phyloP scores from a whole-genome alignment of 2,888 invertebrate species.

The Deroplatys truncata region DNA sequence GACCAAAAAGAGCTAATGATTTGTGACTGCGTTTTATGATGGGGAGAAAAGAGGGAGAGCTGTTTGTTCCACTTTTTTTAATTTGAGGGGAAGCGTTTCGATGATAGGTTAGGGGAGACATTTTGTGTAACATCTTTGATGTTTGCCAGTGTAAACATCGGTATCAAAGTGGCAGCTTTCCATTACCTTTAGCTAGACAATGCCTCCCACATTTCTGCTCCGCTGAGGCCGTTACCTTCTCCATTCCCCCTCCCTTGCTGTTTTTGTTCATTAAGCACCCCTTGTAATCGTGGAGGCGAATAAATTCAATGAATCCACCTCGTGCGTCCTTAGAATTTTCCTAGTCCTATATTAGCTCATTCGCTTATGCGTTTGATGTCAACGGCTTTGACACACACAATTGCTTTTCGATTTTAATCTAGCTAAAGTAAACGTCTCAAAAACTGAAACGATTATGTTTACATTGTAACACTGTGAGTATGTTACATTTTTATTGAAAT shows the following conservation, averaged over 20 bases:
- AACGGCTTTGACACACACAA: background rate
- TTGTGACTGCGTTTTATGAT: background rate
- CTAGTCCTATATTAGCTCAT: background rate
- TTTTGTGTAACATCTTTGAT: constrained; percentile 5
- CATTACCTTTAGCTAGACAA: background rate
- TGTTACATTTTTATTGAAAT: too few species aligned
- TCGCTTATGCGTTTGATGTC: background rate
- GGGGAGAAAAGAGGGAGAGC: background rate
- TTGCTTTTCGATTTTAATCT: background rate
- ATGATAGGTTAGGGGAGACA: background rate
- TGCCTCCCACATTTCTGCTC: background rate
- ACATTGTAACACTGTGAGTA: too few species aligned
- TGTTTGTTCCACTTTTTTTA: background rate
- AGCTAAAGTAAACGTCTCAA: background rate
- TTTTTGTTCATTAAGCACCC: background rate
- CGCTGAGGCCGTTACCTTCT: background rate
- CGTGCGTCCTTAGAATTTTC: background rate
- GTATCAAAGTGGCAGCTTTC: background rate
- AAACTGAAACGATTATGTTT: background rate
- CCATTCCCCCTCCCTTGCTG: background rate
- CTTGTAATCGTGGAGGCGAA: background rate
- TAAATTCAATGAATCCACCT: background rate
- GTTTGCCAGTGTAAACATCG: background rate
- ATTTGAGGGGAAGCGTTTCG: background rate
- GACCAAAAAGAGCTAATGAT: background rate